Evolutionary conservation across 2,888 invertebrate species (phyloP).

Genomic region (Hermaeophaga mercurialis): DNA sequence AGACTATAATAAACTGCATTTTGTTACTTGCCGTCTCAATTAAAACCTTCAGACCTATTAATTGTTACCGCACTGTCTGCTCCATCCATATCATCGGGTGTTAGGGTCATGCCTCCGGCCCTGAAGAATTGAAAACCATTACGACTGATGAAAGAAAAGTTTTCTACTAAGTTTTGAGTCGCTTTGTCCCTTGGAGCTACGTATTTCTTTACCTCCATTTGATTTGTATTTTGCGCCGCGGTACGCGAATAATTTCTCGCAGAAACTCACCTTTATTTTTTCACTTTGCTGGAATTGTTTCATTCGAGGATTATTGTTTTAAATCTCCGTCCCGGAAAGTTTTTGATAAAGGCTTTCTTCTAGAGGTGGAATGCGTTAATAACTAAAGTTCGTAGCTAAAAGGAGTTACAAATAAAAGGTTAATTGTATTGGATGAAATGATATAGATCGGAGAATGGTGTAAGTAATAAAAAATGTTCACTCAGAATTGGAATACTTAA

Average conservation of each 20-base stretch:
- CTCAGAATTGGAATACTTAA: too few species aligned
- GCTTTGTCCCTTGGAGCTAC: conserved; percentile 55
- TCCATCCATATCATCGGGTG: conserved; percentile 31
- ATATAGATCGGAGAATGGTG: too few species aligned
- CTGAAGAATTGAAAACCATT: conserved; percentile 58
- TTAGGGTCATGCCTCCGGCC: conserved; percentile 46
- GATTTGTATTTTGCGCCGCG: conserved; percentile 50
- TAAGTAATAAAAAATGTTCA: too few species aligned
- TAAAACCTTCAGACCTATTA: not conserved
- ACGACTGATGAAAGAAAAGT: conserved; percentile 59
- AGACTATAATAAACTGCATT: too few species aligned
- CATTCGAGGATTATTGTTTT: conserved; percentile 44
- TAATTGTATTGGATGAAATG: too few species aligned
- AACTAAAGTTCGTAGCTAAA: conserved; percentile 38
- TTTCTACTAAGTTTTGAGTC: conserved; percentile 55
- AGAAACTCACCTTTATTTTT: conserved; percentile 50
- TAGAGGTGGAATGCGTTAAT: conserved; percentile 38
- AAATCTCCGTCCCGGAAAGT: conserved; percentile 38
- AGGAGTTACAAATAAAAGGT: not conserved
- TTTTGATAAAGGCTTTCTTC: conserved; percentile 32
- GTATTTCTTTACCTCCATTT: conserved; percentile 52
- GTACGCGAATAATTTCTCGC: conserved; percentile 40
- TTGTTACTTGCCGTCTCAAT: not conserved
- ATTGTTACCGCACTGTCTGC: conserved; percentile 11
- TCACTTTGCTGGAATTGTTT: conserved; percentile 49